Base-by-base conservation (phyloP, 2,113 vertebrate species). In the Pycnonotus jocosus region DNA sequence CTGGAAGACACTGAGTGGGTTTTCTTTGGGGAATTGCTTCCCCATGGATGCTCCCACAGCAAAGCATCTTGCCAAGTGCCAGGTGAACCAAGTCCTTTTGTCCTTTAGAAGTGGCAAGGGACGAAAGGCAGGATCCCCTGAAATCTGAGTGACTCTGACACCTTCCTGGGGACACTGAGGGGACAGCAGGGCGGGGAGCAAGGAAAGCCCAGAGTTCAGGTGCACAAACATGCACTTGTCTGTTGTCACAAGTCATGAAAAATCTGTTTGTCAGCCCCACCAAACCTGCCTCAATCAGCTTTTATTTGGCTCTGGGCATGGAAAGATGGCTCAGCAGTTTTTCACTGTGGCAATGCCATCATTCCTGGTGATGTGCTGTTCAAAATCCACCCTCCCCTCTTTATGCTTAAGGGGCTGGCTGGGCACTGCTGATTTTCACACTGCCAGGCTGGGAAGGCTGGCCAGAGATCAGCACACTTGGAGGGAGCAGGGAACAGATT, bases 171-270 rank as follows among this genome's bases (percentile, higher is more conserved):
- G 13, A 38, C 12, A 6, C 42, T 14, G 33, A 42, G 40, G 35
- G 44, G 27, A 6, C 44, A 60, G 70, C 37, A 47, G 83, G 18
- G 37, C 2, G 2, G 17, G 4, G 4, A 27, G 30, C 50, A 21
- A 81, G 42, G 35, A n/a, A 8, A 85, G 7, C 4, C 0, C 33
- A 12, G 35, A 0, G 0, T 5, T 72, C 54, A 31, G 54, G 30
- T 18, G 8, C 30, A 47, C 28, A 45, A 40, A 57, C 53, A 42
- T 0, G 3, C 1, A 0, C 9, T 31, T 2, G 0, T 22, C 51
- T 88, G 62, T 48, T 7, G 2, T 65, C 70, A 69, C 2, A 10
- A 79, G 31, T 5, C n/a, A 8, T 30, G 42, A 42, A n/a, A 71
- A 35, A 0, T 35, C 51, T 45, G 9, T 47, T 83, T 15, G 35